A percentile compares a stretch with the other conserved stretches of the same genome.
These are phyloP conservation scores for Cranoglanis bouderius DNA, from an alignment of 2,113 vertebrate genomes.

Conservation along the genomic window DNA sequence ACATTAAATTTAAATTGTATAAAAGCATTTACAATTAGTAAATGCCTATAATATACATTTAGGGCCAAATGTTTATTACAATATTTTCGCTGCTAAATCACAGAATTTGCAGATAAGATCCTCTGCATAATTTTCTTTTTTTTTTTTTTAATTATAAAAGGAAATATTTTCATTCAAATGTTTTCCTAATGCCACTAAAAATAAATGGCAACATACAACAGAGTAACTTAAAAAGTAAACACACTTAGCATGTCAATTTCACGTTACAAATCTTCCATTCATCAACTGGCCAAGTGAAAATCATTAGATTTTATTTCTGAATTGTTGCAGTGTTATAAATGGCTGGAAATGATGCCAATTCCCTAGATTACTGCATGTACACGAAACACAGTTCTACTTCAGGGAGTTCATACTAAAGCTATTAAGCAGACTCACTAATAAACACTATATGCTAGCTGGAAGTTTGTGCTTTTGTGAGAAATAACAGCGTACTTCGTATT, in stretches of 20 bases:
- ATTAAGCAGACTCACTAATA: neutral
- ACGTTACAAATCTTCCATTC: neutral
- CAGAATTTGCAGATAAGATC: neutral
- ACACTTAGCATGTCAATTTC: too few relatives aligned
- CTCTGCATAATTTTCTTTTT: too few relatives aligned
- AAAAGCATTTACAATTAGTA: neutral
- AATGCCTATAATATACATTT: neutral
- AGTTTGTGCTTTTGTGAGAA: neutral
- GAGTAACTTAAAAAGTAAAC: neutral
- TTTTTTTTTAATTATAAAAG: neutral
- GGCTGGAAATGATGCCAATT: neutral
- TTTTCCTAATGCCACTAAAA: neutral
- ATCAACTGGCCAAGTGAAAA: neutral
- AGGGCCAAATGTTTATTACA: neutral
- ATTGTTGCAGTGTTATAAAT: neutral
- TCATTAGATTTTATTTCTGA: neutral
- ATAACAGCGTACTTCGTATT: neutral
- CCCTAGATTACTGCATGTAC: neutral
- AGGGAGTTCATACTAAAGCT: neutral
- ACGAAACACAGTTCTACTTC: neutral
- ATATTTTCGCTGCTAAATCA: neutral
- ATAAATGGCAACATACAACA: neutral
- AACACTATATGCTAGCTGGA: neutral
- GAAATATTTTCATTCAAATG: neutral
- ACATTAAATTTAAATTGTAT: neutral